These are phyloP conservation scores for Tinea trinotella DNA, from an alignment of 2,888 invertebrate genomes.

Conservation along the genomic window DNA sequence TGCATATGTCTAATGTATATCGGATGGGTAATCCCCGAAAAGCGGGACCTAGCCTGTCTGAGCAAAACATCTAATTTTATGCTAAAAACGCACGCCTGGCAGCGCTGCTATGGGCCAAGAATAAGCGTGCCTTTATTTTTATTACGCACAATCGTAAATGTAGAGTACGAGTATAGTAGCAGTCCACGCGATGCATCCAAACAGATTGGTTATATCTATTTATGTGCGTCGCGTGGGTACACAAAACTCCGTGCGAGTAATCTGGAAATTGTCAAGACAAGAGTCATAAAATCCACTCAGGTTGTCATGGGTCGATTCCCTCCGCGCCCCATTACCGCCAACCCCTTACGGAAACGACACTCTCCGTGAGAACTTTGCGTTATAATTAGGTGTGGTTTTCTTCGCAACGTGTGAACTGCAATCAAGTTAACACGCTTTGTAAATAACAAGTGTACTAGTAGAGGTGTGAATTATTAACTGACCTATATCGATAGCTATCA, in stretches of 20 bases:
- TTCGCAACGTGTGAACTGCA: slow-evolving; percentile 7
- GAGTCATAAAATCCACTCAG: slow-evolving; percentile 3
- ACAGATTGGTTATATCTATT: slow-evolving; percentile 11
- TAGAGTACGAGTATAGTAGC: background rate
- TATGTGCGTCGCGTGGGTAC: slow-evolving; percentile 21
- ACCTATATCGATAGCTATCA: slow-evolving; percentile 7
- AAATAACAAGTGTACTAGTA: background rate
- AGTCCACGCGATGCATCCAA: slow-evolving; percentile 2
- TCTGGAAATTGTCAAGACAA: slow-evolving; percentile 2
- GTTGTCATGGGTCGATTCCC: slow-evolving; percentile 21
- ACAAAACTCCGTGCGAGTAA: slow-evolving; percentile 9
- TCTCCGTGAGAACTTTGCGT: slow-evolving; percentile 43
- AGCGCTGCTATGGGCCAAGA: no score
- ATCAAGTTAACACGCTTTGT: slow-evolving; percentile 2
- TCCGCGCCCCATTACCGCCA: slow-evolving; percentile 8
- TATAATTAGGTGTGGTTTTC: slow-evolving; percentile 11
- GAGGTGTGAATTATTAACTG: background rate
- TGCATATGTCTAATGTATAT: no score
- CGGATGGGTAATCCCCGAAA: no score
- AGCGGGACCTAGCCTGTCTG: no score
- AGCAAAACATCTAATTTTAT: no score
- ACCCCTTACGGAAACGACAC: slow-evolving; percentile 40
- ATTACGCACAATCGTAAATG: background rate
- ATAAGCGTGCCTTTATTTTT: background rate
- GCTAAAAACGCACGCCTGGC: no score